Evolutionary conservation across 2,113 vertebrate genomes (phyloP), one percentile per base, ranked within the genome.

Genomic region (Neomonachus schauinslandi): DNA sequence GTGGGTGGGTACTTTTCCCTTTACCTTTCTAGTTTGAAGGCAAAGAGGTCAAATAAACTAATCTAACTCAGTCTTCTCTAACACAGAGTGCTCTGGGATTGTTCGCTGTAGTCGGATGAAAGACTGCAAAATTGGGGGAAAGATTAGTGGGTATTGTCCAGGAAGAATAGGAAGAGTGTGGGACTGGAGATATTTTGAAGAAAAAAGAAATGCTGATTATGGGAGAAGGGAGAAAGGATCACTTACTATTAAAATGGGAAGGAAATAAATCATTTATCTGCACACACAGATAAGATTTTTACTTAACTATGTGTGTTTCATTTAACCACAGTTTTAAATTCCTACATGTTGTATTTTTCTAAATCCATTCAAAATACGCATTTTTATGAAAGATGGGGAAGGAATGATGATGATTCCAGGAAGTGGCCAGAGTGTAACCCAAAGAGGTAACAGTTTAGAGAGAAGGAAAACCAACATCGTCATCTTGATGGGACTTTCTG

Each of bases 11-110:
- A 49, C 36, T 80, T 94, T 85, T 18, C 11, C 26, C 21, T 7
- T n/a, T 14, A 11, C 18, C 22, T 81, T 84, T 92, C n/a, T 69
- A 19, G 36, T 14, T 85, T 89, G 46, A 88, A 46, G 33, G 55
- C 0, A 1, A 57, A 22, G 83, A 57, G 53, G 39, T 51, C 59
- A 53, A 94, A 10, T 10, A n/a, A 76, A 39, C 5, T 4, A 5
- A 2, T 19, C 42, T 11, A 6, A 8, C n/a, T 21, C 24, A 4
- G 11, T 36, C 26, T 21, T 36, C 42, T 1, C 0, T 26, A 49
- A 2, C 72, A 36, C 72, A 7, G 6, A 21, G 85, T n/a, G 36
- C 7, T 9, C 13, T 55, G 12, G 22, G 31, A 22, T 42, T 74
- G 1, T 79, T 42, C 8, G 83, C 8, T 87, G 14, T 57, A 31